Evolutionary conservation across 2,113 vertebrate genomes (phyloP).

Genomic region (Tachysurus fulvidraco): DNA sequence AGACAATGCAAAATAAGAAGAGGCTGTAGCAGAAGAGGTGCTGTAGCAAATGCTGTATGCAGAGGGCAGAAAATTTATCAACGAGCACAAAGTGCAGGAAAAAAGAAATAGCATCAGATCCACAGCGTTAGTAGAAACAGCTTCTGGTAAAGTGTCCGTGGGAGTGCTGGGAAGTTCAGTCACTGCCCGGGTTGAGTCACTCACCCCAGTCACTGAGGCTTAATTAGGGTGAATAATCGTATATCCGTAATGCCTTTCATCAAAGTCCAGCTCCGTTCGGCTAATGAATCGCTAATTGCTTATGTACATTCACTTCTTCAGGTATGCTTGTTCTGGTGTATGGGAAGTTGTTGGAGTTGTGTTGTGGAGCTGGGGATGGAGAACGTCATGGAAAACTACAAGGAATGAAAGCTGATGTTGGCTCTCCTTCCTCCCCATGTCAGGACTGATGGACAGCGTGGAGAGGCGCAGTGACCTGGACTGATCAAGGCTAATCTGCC

Average conservation of each 20-base stretch:
- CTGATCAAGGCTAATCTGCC: slow-evolving; percentile 20
- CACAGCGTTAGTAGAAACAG: too few relatives aligned
- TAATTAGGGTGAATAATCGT: background rate
- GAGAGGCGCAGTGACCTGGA: slow-evolving; percentile 27
- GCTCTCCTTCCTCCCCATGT: background rate
- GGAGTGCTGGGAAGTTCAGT: slow-evolving; percentile 25
- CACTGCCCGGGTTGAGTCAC: slow-evolving; percentile 25
- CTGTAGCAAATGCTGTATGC: background rate
- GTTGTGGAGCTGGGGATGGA: background rate
- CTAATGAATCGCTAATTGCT: background rate
- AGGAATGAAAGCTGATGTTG: background rate
- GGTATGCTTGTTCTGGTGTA: background rate
- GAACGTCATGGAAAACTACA: slow-evolving; percentile 14
- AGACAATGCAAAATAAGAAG: background rate
- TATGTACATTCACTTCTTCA: background rate
- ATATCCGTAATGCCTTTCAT: background rate
- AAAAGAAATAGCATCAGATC: background rate
- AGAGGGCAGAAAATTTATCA: background rate
- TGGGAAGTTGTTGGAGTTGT: background rate
- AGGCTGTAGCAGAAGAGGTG: too few relatives aligned
- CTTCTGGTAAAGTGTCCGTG: slow-evolving; percentile 33
- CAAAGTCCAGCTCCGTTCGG: background rate
- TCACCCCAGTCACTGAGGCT: background rate
- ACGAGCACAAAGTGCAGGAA: background rate
- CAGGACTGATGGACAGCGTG: background rate